These are phyloP conservation scores for cat (Felis catus) DNA, from an alignment of 2,113 vertebrate genomes.

Conservation along the genomic window DNA sequence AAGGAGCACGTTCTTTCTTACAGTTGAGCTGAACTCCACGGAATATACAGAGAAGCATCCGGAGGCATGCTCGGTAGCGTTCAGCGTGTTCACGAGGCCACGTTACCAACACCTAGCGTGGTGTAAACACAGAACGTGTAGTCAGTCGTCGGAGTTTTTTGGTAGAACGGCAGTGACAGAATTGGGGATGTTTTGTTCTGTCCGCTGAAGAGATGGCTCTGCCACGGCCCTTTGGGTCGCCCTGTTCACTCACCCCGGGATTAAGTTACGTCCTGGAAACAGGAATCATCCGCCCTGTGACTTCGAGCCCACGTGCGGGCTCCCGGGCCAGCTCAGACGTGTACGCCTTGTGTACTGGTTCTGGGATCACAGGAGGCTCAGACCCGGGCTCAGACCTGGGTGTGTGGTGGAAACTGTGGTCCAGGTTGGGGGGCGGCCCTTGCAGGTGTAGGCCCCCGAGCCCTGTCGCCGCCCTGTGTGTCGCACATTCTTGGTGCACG, in stretches of 20 bases:
- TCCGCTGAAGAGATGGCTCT: neutral
- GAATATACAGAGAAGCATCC: rapidly evolving
- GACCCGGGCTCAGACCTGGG: no score
- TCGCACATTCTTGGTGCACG: rapidly evolving
- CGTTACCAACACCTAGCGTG: rapidly evolving
- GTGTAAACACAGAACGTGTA: rapidly evolving
- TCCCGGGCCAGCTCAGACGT: rapidly evolving
- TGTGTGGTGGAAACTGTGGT: rapidly evolving
- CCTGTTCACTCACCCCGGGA: neutral
- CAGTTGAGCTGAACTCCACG: neutral
- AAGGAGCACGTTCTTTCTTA: neutral
- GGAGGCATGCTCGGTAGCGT: rapidly evolving
- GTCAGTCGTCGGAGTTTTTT: neutral
- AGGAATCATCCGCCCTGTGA: rapidly evolving
- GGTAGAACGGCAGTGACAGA: rapidly evolving
- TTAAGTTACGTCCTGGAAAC: neutral
- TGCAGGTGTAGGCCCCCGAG: rapidly evolving
- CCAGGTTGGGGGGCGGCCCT: rapidly evolving
- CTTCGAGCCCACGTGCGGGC: rapidly evolving
- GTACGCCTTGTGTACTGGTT: rapidly evolving
- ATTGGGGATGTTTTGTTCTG: neutral
- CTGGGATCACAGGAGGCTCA: neutral
- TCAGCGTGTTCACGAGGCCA: rapidly evolving
- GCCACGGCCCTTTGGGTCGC: rapidly evolving
- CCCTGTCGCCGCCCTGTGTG: neutral